phyloP scores from a whole-genome alignment of 2,888 invertebrate species.

The Galerucella calmariensis region DNA sequence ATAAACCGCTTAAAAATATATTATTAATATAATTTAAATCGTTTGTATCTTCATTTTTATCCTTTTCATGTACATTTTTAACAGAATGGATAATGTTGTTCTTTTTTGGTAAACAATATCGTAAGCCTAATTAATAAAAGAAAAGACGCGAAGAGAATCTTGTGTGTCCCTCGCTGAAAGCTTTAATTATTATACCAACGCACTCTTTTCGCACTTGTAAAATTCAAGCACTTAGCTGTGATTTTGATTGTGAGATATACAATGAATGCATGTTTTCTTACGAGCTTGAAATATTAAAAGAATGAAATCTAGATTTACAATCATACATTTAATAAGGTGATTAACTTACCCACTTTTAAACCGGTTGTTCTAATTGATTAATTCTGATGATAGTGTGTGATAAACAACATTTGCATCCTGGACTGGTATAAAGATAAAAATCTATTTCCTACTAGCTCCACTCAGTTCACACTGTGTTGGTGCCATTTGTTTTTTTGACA shows the following conservation, averaged over 20 bases:
- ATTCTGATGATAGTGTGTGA: background rate
- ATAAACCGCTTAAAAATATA: background rate
- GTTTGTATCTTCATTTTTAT: background rate
- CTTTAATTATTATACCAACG: slow-evolving; percentile 35
- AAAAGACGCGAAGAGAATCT: slow-evolving; percentile 19
- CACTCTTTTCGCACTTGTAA: slow-evolving; percentile 48
- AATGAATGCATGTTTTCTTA: slow-evolving; percentile 39
- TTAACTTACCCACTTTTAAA: background rate
- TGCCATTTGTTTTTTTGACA: too few relatives aligned
- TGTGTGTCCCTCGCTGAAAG: slow-evolving; percentile 30
- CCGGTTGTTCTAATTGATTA: background rate
- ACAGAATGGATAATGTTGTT: slow-evolving; percentile 16
- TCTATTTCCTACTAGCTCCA: too few relatives aligned
- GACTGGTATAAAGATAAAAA: too few relatives aligned
- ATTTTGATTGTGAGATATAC: slow-evolving; percentile 48
- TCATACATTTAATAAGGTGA: slow-evolving; percentile 17
- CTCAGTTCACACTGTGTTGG: too few relatives aligned
- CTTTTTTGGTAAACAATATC: slow-evolving; percentile 14
- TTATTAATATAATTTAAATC: background rate
- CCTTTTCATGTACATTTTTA: slow-evolving; percentile 2
- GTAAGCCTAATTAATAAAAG: background rate
- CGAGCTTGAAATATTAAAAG: slow-evolving; percentile 35
- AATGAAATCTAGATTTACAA: slow-evolving; percentile 10
- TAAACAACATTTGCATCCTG: slow-evolving; percentile 9
- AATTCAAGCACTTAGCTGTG: slow-evolving; percentile 55